Evolutionary conservation across 2,888 invertebrate species (phyloP).

Genomic region (Dastarcus helophoroides): DNA sequence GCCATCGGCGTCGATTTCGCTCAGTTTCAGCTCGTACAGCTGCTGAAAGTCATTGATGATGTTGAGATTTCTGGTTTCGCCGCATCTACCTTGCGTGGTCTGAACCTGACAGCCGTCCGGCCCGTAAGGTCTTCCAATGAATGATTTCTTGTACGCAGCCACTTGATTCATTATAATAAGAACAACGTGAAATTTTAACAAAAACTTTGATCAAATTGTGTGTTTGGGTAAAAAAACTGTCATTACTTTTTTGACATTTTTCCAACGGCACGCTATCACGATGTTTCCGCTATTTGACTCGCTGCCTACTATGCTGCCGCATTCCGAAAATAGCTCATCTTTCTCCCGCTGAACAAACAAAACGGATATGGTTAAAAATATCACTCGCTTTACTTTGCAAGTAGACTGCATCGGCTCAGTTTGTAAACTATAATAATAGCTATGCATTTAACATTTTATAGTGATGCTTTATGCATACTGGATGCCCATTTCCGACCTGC

Average conservation of each 20-base stretch:
- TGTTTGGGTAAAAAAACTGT: slow-evolving; percentile 8
- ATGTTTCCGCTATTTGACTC: no score
- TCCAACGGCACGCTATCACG: no score
- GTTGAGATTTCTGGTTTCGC: slow-evolving; percentile 35
- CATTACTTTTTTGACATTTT: slow-evolving; percentile 5
- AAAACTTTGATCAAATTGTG: slow-evolving; percentile 4
- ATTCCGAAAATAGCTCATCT: no score
- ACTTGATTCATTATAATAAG: slow-evolving; percentile 11
- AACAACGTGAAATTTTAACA: slow-evolving; percentile 8
- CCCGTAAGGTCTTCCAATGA: slow-evolving; percentile 12
- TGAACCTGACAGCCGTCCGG: slow-evolving; percentile 21
- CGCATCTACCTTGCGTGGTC: slow-evolving; percentile 22
- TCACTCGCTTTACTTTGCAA: no score
- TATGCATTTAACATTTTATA: no score
- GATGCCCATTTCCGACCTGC: no score
- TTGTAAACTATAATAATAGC: no score
- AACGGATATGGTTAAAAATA: no score
- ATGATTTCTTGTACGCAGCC: slow-evolving; percentile 7
- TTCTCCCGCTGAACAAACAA: no score
- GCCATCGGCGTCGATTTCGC: slow-evolving; percentile 43
- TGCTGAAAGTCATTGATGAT: slow-evolving; percentile 50
- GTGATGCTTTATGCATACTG: no score
- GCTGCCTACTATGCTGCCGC: no score
- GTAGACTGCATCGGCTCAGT: no score
- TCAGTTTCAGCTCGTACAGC: slow-evolving; percentile 50